Base-by-base conservation (phyloP, 2,888 invertebrate species). In the Eumacrocentrus americanus region DNA sequence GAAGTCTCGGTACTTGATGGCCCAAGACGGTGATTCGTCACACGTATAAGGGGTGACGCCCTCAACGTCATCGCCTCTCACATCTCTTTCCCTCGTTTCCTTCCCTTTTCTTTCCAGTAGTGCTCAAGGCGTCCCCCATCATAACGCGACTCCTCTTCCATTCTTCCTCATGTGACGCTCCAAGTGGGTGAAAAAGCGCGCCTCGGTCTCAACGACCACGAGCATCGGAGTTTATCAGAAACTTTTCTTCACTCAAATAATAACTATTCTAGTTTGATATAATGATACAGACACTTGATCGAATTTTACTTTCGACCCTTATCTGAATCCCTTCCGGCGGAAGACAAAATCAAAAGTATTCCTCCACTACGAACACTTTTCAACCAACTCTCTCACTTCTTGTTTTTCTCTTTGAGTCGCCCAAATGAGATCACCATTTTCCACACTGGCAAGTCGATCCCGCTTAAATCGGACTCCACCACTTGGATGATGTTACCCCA, bases 361-460 rank as follows among this genome's bases (percentile, higher is more conserved):
- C n/a, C n/a, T n/a, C n/a, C n/a, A n/a, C n/a, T n/a, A n/a, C n/a
- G n/a, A n/a, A n/a, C n/a, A n/a, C n/a, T n/a, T n/a, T n/a, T n/a
- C n/a, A n/a, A n/a, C n/a, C n/a, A n/a, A n/a, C 11, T 48, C 14
- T 29, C 25, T 12, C 2, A 11, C 3, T 16, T 29, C 29, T 34
- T 40, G 29, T 29, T 29, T 12, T 25, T 25, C 29, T 29, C 11
- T 42, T 53, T 42, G 29, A 53, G 16, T 42, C 18, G 42, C 18
- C 34, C 20, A 54, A 54, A 54, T 18, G 44, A 29, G 29, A 54
- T 54, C 54, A 42, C 44, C 34, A 34, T 54, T 44, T 12, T 44
- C n/a, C 16, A 25, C 18, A n/a, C n/a, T 42, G 22, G 20, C 25
- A 35, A 37, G 18, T 22, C 20, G 6, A 37, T 51, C 22, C 12